phyloP scores from a whole-genome alignment of 2,888 invertebrate species.

The Rugalucina vietnamica region DNA sequence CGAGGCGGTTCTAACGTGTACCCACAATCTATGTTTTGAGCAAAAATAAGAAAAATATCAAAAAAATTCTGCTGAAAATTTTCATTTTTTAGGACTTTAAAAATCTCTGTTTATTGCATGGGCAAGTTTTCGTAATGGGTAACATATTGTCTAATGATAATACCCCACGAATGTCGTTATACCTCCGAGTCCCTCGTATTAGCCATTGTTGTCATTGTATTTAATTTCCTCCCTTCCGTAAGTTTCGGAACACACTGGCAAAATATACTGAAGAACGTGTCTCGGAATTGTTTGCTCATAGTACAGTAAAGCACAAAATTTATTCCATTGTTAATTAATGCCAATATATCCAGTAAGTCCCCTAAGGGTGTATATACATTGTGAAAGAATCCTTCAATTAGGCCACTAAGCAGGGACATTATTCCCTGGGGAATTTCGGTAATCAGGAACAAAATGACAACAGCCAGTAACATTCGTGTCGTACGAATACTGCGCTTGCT shows the following conservation, averaged over 20 bases:
- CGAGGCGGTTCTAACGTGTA: too few species aligned
- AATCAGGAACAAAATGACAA: constrained; percentile 93
- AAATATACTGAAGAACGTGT: constrained; percentile 87
- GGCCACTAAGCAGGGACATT: constrained; percentile 90
- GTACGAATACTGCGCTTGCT: constrained; percentile 88
- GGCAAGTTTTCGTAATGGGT: too few species aligned
- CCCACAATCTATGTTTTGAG: too few species aligned
- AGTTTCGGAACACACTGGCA: constrained; percentile 70
- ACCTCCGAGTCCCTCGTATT: constrained; percentile 76
- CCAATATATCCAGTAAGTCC: constrained; percentile 95
- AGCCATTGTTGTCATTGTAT: constrained; percentile 66
- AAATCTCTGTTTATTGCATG: too few species aligned
- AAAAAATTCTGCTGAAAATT: too few species aligned
- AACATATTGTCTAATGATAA: too few species aligned
- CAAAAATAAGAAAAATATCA: too few species aligned
- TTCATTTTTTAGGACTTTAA: too few species aligned
- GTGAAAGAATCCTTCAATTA: constrained; percentile 89
- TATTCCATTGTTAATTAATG: constrained; percentile 95
- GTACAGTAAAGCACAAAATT: constrained; percentile 97
- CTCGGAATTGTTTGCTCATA: constrained; percentile 96
- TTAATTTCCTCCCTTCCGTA: constrained; percentile 58
- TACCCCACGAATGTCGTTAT: constrained; percentile 47
- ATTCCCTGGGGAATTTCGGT: constrained; percentile 94
- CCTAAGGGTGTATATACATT: constrained; percentile 86
- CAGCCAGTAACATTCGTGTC: constrained; percentile 94